Percentiles rank a stretch among this genome's conserved stretches.
phyloP scores from a whole-genome alignment of 2,888 invertebrate species.

The Bellardia pandia region DNA sequence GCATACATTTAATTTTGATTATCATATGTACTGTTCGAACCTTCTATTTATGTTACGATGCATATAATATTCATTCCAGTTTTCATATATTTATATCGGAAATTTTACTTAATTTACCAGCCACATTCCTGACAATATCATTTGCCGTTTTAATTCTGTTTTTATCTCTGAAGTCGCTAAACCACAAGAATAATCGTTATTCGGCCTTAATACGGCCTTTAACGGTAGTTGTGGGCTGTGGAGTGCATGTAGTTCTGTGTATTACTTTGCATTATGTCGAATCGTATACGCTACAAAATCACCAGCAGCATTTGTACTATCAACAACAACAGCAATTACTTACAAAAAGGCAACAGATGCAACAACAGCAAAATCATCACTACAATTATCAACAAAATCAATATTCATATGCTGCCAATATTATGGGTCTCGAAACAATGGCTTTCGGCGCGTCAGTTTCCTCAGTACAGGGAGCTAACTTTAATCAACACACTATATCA shows the following conservation, averaged over 20 bases:
- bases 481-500: conserved; percentile 72
- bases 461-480: conserved; percentile 59
- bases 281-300: conserved; percentile 84
- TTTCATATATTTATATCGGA: conserved; percentile 92
- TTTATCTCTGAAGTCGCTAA: conserved; percentile 91
- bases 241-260: conserved; percentile 91
- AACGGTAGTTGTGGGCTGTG: conserved; percentile 91
- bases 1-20: conserved; percentile 92
- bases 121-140: conserved; percentile 94
- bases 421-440: conserved; percentile 76
- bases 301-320: conserved; percentile 79
- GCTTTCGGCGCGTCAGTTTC: conserved; percentile 69
- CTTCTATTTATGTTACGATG: conserved; percentile 95
- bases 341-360: conserved; percentile 78
- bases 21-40: conserved; percentile 92
- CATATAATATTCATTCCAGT: conserved; percentile 93
- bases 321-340: conserved; percentile 79
- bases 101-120: conserved; percentile 92
- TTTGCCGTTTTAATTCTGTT: conserved; percentile 95
- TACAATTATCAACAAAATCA: conserved; percentile 71
- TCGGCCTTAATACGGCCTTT: conserved; percentile 90
- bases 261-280: conserved; percentile 92
- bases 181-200: conserved; percentile 89
- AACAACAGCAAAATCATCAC: conserved; percentile 73
- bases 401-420: conserved; percentile 63